Base-by-base conservation (phyloP, 2,113 vertebrate species). In the Coryphaenoides rupestris region DNA sequence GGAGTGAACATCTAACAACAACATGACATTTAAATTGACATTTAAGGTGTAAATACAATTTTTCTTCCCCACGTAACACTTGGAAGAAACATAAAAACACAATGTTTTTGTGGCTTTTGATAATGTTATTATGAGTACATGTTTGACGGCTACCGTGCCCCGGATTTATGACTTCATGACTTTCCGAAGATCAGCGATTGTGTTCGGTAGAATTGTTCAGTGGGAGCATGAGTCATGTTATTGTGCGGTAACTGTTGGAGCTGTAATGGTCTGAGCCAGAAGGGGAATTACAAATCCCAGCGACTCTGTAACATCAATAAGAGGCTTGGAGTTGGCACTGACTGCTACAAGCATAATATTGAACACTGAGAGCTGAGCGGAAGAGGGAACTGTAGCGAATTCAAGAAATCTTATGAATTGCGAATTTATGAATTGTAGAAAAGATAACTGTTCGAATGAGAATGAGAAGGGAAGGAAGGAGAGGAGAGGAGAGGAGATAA, bases 401-500 rank as follows among this genome's bases (percentile, higher is more conserved):
- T n/a, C n/a, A n/a, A n/a, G n/a, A n/a, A n/a, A n/a, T n/a, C n/a
- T n/a, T n/a, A n/a, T n/a, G n/a, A n/a, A n/a, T n/a, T n/a, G n/a
- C n/a, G n/a, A n/a, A n/a, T n/a, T n/a, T n/a, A n/a, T n/a, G n/a
- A n/a, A n/a, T n/a, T n/a, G n/a, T n/a, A n/a, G n/a, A n/a, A n/a
- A n/a, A n/a, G n/a, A n/a, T n/a, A n/a, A n/a, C n/a, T n/a, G n/a
- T n/a, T n/a, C n/a, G n/a, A n/a, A n/a, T n/a, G n/a, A n/a, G n/a
- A n/a, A n/a, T n/a, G 33, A 40, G 33, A 12, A 13, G 33, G n/a
- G 14, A 13, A 2, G 46, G 14, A 13, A 13, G 5, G 50, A n/a
- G 15, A 52, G 50, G n/a, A 52, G 52, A 53, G 52, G 47, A 53
- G 52, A 53, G 52, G 52, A 53, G 52, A 49, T 3, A n/a, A 19